Percentiles rank a stretch among this genome's conserved stretches.
phyloP scores from a whole-genome alignment of 2,888 invertebrate genomes.

The Eristalinus sepulchralis region DNA sequence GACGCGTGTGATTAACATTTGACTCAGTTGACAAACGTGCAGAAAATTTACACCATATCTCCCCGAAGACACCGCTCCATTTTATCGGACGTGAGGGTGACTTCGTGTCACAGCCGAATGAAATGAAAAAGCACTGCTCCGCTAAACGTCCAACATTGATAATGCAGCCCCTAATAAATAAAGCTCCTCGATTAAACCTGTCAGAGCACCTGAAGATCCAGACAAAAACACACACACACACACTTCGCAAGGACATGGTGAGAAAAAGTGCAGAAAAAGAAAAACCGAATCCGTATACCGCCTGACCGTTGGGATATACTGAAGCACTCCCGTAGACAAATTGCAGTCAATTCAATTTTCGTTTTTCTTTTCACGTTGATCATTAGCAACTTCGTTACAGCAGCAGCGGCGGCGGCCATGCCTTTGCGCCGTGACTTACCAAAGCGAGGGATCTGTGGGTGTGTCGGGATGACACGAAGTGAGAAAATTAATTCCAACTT shows the following conservation, averaged over 20 bases:
- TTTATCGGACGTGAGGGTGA: not conserved
- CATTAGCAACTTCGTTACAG: constrained; percentile 60
- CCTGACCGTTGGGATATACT: not conserved
- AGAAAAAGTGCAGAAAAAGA: not conserved
- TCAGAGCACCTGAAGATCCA: constrained; percentile 18
- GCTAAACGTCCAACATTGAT: constrained; percentile 2
- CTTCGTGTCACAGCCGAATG: not conserved
- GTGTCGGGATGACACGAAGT: not conserved
- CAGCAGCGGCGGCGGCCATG: constrained; percentile 20
- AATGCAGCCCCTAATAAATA: constrained; percentile 22
- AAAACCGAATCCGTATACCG: not conserved
- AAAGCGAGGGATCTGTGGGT: constrained; percentile 18
- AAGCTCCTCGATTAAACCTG: constrained; percentile 38
- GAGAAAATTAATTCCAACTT: constrained; percentile 63
- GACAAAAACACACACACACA: too few species aligned
- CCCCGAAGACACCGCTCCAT: not conserved
- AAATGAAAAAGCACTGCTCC: not conserved
- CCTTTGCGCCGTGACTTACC: constrained; percentile 35
- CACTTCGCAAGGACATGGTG: not conserved
- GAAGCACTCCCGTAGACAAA: constrained; percentile 49
- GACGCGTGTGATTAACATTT: not conserved
- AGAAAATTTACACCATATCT: not conserved
- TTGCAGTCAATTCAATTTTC: constrained; percentile 65
- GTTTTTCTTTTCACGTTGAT: constrained; percentile 46
- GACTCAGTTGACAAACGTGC: not conserved